Evolutionary conservation across 2,888 invertebrate species (phyloP), one percentile per base, ranked within the genome.

Genomic region (Caenorhabditis imperialis): DNA sequence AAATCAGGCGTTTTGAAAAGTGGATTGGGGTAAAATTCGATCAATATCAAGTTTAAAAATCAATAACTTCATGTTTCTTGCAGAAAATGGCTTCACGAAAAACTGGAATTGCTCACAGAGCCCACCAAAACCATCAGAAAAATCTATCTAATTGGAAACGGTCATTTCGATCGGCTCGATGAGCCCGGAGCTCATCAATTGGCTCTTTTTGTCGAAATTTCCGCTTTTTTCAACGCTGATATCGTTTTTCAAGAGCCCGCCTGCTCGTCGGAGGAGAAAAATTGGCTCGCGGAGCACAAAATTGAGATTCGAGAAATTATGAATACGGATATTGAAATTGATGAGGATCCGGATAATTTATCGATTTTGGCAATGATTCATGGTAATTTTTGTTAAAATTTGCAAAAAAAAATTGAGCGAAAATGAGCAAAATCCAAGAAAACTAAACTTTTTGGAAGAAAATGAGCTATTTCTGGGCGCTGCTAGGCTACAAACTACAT

Each of bases 61-160:
- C 20, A 35, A 51, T 35, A 30, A n/a, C n/a, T n/a, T n/a, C n/a
- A n/a, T n/a, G n/a, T n/a, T 47, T 25, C 35, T 67, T 63, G 51
- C 51, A 72, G 75, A 45, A 33, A 58, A 14, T 73, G 72, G 63
- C 33, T 65, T 4, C 14, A 8, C 2, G 20, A 42, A 14, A 45
- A 54, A 22, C 25, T 63, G 23, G 23, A 40, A 38, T 14, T 1
- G 10, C 38, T n/a, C 37, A 22, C 37, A 30, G 37, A 25, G 25
- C 16, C 45, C 2, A 3, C 20, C 0, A 22, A 35, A 25, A 22
- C 33, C 18, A 35, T 79, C 30, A 30, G n/a, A 50, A 53, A 44
- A 16, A 62, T 81, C n/a, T 53, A 61, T n/a, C 20, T 81, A 14
- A 30, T 82, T 8, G 82, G 82, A 44, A 82, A 82, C 38, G 82